phyloP scores from a whole-genome alignment of 1,140 invertebrate species.

The Scaptomyza graminum region DNA sequence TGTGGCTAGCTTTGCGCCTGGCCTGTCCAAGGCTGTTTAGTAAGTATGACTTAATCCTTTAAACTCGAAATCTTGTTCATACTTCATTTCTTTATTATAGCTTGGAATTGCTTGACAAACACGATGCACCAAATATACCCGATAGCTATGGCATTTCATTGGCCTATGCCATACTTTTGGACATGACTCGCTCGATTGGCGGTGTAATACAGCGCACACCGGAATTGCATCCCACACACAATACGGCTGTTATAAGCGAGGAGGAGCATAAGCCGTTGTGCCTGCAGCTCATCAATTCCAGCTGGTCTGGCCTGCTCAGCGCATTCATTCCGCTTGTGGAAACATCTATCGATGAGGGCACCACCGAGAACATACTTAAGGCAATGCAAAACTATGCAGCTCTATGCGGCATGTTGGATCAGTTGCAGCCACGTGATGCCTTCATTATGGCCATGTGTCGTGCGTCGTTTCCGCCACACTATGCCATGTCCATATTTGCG shows the following conservation, averaged over 20 bases:
- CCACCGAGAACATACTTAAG: constrained; percentile 94
- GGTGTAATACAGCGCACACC: constrained; percentile 78
- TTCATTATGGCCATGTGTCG: constrained; percentile 97
- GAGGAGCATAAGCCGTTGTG: constrained; percentile 86
- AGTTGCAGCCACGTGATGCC: constrained; percentile 92
- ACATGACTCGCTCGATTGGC: constrained; percentile 91
- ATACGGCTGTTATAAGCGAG: constrained; percentile 84
- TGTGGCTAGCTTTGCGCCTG: constrained; percentile 92
- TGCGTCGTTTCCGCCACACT: constrained; percentile 96
- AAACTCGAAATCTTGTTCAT: background rate
- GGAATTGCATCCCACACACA: constrained; percentile 73
- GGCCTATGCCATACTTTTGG: constrained; percentile 95
- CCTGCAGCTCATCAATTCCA: constrained; percentile 94
- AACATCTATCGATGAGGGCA: constrained; percentile 96
- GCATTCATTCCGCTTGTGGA: constrained; percentile 96
- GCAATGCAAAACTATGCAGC: constrained; percentile 94
- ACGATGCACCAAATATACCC: constrained; percentile 95
- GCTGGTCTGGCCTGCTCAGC: constrained; percentile 96
- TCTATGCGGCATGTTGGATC: constrained; percentile 89
- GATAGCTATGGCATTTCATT: constrained; percentile 98
- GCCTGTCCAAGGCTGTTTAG: constrained; percentile 94
- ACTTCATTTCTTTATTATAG: constrained; percentile 84
- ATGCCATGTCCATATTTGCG: constrained; percentile 93
- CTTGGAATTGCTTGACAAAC: constrained; percentile 97
- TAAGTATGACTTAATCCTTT: constrained; percentile 86